Evolutionary conservation across 2,797 vertebrate genomes (phyloP).

Genomic region (Peromyscus nudipes): DNA sequence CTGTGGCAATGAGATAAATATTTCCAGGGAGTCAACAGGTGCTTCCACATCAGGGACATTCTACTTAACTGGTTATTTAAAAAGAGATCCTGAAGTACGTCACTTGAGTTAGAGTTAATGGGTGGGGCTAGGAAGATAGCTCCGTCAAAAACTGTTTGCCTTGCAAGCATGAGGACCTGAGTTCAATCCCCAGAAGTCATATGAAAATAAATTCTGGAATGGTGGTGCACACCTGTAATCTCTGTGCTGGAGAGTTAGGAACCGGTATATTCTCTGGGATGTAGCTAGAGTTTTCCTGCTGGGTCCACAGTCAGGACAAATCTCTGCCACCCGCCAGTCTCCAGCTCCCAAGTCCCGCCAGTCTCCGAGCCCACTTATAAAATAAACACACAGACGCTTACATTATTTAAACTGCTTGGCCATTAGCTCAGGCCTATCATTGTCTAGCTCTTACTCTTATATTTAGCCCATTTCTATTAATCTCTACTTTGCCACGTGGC

Average conservation of each 20-base stretch:
- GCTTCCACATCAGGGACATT: background rate
- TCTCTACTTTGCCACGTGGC: too few species aligned
- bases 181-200: background rate
- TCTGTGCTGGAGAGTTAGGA: background rate
- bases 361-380: too few species aligned
- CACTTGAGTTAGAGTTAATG: background rate
- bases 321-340: too few species aligned
- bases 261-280: too few species aligned
- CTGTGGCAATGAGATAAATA: background rate
- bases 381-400: too few species aligned
- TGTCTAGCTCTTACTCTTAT: too few species aligned
- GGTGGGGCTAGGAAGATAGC: background rate
- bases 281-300: too few species aligned
- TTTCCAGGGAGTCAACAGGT: background rate
- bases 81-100: background rate
- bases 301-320: too few species aligned
- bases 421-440: too few species aligned
- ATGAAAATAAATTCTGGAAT: background rate
- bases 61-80: background rate
- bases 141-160: background rate
- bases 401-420: too few species aligned
- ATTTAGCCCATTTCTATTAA: too few species aligned
- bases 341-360: too few species aligned
- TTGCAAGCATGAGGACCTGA: background rate
- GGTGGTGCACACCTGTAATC: background rate